phyloP scores from a whole-genome alignment of 2,113 vertebrate genomes.

The Thalassarche chlororhynchos region DNA sequence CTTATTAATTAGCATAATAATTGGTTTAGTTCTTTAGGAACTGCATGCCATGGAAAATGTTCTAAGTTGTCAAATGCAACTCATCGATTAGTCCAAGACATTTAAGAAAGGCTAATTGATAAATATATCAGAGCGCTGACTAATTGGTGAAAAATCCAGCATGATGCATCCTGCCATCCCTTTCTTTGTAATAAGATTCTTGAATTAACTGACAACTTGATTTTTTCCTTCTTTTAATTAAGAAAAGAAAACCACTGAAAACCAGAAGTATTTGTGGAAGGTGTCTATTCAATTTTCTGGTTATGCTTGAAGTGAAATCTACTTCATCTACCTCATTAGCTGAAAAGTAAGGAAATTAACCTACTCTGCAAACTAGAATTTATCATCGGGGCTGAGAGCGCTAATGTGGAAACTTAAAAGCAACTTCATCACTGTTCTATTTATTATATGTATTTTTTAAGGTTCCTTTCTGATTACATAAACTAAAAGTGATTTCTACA shows the following conservation, averaged over 20 bases:
- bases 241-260: background rate
- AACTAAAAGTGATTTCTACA: background rate
- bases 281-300: background rate
- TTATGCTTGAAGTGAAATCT: background rate
- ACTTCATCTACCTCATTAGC: slow-evolving; percentile 7
- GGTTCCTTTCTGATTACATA: background rate
- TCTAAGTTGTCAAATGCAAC: slow-evolving; percentile 8
- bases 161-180: background rate
- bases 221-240: slow-evolving; percentile 1
- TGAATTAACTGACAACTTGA: background rate
- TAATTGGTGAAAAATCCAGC: background rate
- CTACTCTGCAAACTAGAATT: background rate
- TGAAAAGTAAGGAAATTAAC: background rate
- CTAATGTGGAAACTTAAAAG: background rate
- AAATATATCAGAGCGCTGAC: background rate
- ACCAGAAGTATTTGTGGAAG: background rate
- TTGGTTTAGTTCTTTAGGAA: slow-evolving; percentile 15
- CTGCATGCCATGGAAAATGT: background rate
- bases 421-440: background rate
- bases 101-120: background rate
- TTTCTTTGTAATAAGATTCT: background rate
- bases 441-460: background rate
- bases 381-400: background rate
- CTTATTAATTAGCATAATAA: slow-evolving; percentile 14
- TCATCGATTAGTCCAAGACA: background rate